A percentile compares a stretch with the other conserved stretches of the same genome.
Conservation (phyloP, 1,140 invertebrate genomes). For the Monochamus saltuarius region DNA sequence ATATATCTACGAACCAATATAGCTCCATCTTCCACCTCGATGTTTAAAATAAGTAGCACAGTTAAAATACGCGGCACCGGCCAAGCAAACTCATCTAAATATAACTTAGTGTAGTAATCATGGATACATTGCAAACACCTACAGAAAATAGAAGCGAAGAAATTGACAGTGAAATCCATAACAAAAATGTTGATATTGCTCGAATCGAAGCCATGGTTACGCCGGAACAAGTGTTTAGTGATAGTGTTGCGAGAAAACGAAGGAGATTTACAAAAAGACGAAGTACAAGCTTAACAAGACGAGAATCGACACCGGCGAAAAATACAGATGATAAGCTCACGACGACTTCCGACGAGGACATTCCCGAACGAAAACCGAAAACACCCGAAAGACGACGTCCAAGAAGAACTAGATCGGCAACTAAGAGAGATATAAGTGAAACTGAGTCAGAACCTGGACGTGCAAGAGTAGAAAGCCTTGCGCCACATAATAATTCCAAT, state of each 20-base stretch:
- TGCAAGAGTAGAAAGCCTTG: not conserved
- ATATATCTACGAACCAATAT: no score
- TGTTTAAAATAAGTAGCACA: no score
- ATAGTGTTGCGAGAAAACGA: constrained; percentile 54
- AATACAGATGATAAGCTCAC: constrained; percentile 23
- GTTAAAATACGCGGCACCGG: not conserved
- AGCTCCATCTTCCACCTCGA: constrained; percentile 3
- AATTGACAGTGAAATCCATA: constrained; percentile 26
- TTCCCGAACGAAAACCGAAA: constrained; percentile 30
- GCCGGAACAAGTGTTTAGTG: constrained; percentile 51
- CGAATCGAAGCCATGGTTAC: constrained; percentile 51
- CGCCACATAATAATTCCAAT: no score
- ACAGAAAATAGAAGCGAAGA: constrained; percentile 27
- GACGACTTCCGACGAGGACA: constrained; percentile 30
- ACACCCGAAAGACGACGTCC: constrained; percentile 37
- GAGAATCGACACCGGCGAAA: constrained; percentile 43
- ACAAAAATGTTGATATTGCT: constrained; percentile 33
- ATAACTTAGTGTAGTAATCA: constrained; percentile 38
- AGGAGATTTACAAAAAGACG: constrained; percentile 58
- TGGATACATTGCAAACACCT: constrained; percentile 39
- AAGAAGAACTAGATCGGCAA: constrained; percentile 25
- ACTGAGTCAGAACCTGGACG: constrained; percentile 5
- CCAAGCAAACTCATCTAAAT: constrained; percentile 12
- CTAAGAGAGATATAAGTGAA: constrained; percentile 27
- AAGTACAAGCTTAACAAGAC: constrained; percentile 46